phyloP scores from a whole-genome alignment of 2,113 vertebrate species.

The Bubalus kerabau region DNA sequence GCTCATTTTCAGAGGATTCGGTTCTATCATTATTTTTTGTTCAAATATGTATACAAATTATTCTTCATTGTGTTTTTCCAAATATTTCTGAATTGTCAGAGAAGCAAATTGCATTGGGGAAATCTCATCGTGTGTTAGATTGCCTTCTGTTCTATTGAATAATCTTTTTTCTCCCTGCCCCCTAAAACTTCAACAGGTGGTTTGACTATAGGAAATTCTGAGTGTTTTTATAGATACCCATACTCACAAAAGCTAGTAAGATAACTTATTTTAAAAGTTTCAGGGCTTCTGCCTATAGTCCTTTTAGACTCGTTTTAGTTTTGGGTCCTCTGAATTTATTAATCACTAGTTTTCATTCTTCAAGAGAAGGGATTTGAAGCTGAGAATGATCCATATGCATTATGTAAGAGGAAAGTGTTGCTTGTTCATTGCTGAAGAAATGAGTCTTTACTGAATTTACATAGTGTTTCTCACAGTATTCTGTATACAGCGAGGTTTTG shows the following conservation, averaged over 20 bases:
- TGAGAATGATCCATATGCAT: not conserved
- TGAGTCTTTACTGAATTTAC: not conserved
- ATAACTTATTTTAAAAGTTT: not conserved
- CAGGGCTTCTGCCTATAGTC: not conserved
- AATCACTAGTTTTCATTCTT: not conserved
- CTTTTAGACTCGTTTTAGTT: not conserved
- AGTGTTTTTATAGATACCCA: not conserved
- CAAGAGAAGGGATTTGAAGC: not conserved
- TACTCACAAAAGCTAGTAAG: not conserved
- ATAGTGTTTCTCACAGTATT: not conserved
- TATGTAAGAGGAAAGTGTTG: not conserved
- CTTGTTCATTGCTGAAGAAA: not conserved
- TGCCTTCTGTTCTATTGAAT: not conserved
- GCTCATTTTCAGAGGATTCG: conserved; percentile 26
- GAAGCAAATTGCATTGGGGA: not conserved
- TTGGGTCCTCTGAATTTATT: not conserved
- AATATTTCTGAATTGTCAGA: conserved; percentile 30
- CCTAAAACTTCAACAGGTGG: not conserved
- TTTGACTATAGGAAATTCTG: not conserved
- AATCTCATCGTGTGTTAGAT: not conserved
- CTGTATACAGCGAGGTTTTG: not conserved
- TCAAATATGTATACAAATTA: conserved; percentile 34
- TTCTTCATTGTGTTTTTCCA: not conserved
- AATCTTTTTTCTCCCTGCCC: not conserved
- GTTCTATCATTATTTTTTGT: conserved; percentile 6